Evolutionary conservation across 2,113 vertebrate genomes (phyloP).

Genomic region (Brachyhypopomus gauderio): DNA sequence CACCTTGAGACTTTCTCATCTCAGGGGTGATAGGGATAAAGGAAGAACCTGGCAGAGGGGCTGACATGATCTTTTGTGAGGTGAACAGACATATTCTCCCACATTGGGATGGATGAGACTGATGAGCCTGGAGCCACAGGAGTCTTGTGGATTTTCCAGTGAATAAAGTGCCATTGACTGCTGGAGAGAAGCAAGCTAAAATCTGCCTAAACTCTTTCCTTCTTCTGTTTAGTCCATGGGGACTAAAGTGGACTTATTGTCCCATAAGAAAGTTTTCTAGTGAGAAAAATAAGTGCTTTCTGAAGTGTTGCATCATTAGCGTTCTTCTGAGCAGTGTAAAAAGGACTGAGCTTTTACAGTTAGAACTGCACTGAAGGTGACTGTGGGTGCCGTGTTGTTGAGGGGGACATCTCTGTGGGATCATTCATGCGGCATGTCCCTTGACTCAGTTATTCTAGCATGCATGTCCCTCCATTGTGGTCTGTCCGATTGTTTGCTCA

Average conservation of each 20-base stretch:
- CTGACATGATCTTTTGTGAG: conserved; percentile 58
- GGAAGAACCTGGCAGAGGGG: conserved; percentile 43
- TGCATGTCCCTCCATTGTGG: conserved; percentile 56
- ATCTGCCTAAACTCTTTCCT: conserved; percentile 4
- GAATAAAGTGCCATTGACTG: conserved; percentile 51
- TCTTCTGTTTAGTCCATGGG: conserved; percentile 19
- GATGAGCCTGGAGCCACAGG: conserved; percentile 48
- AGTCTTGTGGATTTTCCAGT: conserved; percentile 61
- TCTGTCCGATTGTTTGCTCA: conserved; percentile 42
- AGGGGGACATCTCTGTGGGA: conserved; percentile 1
- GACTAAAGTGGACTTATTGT: conserved; percentile 24
- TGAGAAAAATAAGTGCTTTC: background rate
- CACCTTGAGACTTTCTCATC: background rate
- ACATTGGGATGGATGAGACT: conserved; percentile 62
- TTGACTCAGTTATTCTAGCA: conserved; percentile 54
- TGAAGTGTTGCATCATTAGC: background rate
- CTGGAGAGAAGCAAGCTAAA: conserved; percentile 22
- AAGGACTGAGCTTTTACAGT: background rate
- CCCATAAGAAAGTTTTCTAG: background rate
- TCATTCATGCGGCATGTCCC: conserved; percentile 25
- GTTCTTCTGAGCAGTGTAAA: background rate
- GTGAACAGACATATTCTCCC: conserved; percentile 61
- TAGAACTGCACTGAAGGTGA: background rate
- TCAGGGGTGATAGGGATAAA: background rate
- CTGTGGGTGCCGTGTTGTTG: background rate